Evolutionary conservation across 2,113 vertebrate species (phyloP).

Genomic region (Rutilus rutilus): DNA sequence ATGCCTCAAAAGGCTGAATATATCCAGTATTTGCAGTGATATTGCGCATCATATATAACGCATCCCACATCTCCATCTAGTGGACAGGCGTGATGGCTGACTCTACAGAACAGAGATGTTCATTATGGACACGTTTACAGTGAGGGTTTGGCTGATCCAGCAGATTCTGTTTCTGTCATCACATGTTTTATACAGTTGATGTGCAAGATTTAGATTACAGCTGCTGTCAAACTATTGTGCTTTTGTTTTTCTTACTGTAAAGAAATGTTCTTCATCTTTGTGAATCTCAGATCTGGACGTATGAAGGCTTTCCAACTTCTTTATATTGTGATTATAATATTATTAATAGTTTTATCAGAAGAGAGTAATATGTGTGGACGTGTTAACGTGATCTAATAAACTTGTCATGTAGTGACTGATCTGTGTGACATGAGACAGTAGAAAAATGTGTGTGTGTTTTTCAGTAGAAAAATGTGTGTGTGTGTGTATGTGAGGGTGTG

Average conservation of each 20-base stretch:
- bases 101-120: background rate
- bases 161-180: background rate
- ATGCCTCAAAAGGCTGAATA: background rate
- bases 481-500: background rate
- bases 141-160: background rate
- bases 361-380: background rate
- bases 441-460: constrained; percentile 31
- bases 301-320: background rate
- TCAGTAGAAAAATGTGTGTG: too few relatives aligned
- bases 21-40: background rate
- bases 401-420: background rate
- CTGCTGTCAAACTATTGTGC: too few relatives aligned
- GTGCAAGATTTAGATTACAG: too few relatives aligned
- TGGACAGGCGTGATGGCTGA: background rate
- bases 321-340: background rate
- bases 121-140: background rate
- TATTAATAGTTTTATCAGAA: background rate
- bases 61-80: background rate
- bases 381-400: background rate
- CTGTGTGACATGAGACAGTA: background rate
- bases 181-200: too few relatives aligned
- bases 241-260: too few relatives aligned
- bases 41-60: background rate
- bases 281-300: background rate
- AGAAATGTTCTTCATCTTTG: too few relatives aligned